Evolutionary conservation across 2,797 vertebrate genomes (phyloP).

Genomic region (Morus bassanus): DNA sequence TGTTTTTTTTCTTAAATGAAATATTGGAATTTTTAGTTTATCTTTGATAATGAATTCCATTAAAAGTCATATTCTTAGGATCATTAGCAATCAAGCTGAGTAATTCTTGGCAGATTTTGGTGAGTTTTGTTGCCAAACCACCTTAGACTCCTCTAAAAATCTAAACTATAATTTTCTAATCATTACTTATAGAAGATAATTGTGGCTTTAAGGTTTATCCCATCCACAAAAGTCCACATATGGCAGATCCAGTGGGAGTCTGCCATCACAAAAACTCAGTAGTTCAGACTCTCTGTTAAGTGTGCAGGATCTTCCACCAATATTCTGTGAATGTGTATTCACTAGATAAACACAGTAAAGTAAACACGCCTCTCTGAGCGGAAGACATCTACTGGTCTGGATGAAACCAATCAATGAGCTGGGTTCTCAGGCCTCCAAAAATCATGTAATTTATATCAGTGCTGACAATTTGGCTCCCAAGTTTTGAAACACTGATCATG

Average conservation of each 20-base stretch:
- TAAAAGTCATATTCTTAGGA: neutral
- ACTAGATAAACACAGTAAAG: neutral
- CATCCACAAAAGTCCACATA: neutral
- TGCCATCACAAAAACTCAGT: neutral
- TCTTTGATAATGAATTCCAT: neutral
- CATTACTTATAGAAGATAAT: neutral
- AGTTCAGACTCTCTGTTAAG: neutral
- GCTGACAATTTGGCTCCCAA: neutral
- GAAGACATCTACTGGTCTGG: neutral
- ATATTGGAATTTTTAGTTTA: neutral
- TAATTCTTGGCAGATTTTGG: neutral
- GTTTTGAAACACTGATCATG: neutral
- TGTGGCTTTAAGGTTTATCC: neutral
- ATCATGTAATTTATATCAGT: neutral
- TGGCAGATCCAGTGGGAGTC: neutral
- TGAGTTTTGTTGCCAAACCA: neutral
- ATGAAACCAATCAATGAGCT: neutral
- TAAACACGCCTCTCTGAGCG: neutral
- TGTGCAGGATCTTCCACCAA: neutral
- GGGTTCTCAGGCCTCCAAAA: neutral
- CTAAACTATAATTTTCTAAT: neutral
- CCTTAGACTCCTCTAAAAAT: neutral
- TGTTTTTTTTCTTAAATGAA: neutral
- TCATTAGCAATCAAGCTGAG: neutral
- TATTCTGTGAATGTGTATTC: neutral